Conservation (phyloP, 2,888 invertebrate genomes). For the Alcis repandata region DNA sequence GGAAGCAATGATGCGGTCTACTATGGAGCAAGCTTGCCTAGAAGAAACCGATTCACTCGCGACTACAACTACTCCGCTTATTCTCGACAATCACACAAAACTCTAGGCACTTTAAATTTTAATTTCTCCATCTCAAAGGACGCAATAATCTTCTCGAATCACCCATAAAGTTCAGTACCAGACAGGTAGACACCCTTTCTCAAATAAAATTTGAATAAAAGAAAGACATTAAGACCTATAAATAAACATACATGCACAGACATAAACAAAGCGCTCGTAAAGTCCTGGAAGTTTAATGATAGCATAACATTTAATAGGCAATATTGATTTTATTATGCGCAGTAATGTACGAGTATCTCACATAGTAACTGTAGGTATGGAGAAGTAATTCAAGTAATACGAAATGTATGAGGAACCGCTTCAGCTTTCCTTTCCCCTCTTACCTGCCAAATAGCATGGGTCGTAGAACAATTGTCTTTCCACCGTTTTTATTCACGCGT, state of each 20-base stretch:
- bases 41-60: too few species aligned
- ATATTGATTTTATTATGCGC: slow-evolving; percentile 60
- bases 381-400: background rate
- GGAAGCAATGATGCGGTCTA: too few species aligned
- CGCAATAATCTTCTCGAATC: slow-evolving; percentile 8
- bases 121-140: background rate
- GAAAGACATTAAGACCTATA: slow-evolving; percentile 21
- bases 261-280: slow-evolving; percentile 46
- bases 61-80: too few species aligned
- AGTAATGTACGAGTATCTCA: slow-evolving; percentile 15
- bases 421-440: background rate
- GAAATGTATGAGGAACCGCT: background rate
- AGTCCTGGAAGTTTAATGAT: slow-evolving; percentile 54
- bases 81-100: too few species aligned
- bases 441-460: too few species aligned
- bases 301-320: slow-evolving; percentile 57
- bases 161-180: slow-evolving; percentile 13
- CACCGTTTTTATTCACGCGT: too few species aligned
- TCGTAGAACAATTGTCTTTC: too few species aligned
- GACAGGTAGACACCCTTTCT: slow-evolving; percentile 32
- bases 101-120: background rate
- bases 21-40: too few species aligned
- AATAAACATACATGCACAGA: slow-evolving; percentile 4
- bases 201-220: slow-evolving; percentile 41
- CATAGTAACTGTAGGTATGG: slow-evolving; percentile 5